Evolutionary conservation across 2,113 vertebrate genomes (phyloP).

Genomic region (Tautogolabrus adspersus): DNA sequence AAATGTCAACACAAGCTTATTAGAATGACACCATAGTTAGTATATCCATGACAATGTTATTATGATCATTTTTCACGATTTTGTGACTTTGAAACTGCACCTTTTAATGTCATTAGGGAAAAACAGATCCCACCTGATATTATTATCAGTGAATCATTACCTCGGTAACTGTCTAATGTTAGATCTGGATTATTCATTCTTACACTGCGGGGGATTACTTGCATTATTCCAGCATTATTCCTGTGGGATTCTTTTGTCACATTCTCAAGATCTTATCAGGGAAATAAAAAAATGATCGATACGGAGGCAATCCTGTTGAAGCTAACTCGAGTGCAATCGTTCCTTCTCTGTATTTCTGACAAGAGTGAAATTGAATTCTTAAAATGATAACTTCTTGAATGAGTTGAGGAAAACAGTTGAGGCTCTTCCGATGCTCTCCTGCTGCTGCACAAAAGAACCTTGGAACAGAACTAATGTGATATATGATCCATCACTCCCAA

Average conservation of each 20-base stretch:
- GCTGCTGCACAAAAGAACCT: conserved; percentile 14
- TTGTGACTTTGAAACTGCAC: not conserved
- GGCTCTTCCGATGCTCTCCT: conserved; percentile 5
- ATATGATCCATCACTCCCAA: conserved; percentile 23
- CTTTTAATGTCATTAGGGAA: not conserved
- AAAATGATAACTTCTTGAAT: conserved; percentile 40
- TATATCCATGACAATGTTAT: not conserved
- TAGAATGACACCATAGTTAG: not conserved
- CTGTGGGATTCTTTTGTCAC: not conserved
- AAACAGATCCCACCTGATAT: not conserved
- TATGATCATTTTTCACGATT: not conserved
- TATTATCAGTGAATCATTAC: not conserved
- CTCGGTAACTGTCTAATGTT: not conserved
- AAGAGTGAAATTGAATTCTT: conserved; percentile 51
- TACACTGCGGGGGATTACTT: not conserved
- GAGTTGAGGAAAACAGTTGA: conserved; percentile 9
- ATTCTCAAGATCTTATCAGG: not conserved
- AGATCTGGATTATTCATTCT: not conserved
- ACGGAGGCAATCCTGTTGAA: not conserved
- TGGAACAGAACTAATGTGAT: conserved; percentile 17
- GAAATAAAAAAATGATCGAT: not conserved
- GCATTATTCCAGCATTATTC: not conserved
- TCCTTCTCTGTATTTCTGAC: conserved; percentile 52
- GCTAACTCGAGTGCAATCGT: not conserved
- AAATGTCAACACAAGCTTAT: not conserved